Conservation (phyloP, 1,140 invertebrate species). For the Venustaconcha ellipsiformis region DNA sequence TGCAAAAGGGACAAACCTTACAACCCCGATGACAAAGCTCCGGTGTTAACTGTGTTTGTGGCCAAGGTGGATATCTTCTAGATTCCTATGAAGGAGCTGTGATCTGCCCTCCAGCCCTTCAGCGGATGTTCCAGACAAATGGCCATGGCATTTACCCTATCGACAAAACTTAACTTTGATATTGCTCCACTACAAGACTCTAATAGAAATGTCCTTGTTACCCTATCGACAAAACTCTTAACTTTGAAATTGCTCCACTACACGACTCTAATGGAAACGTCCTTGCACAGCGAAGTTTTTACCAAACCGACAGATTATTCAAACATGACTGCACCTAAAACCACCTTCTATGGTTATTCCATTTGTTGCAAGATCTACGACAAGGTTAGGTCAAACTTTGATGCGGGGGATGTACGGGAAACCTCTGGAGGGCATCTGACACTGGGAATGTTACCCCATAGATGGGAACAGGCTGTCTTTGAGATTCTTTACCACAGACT, state of each 20-base stretch:
- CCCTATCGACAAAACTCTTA: neutral
- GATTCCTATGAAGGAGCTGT: neutral
- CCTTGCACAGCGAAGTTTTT: neutral
- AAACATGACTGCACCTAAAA: neutral
- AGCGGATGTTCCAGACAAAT: neutral
- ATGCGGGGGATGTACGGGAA: neutral
- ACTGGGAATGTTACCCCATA: too few species aligned
- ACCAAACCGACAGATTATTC: neutral
- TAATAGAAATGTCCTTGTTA: neutral
- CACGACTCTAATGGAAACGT: neutral
- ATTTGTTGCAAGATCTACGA: neutral
- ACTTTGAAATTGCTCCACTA: neutral
- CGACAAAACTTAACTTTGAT: neutral
- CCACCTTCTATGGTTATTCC: neutral
- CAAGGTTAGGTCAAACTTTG: slow-evolving; percentile 8
- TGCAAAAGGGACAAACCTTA: too few species aligned
- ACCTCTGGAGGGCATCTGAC: neutral
- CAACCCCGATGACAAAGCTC: too few species aligned
- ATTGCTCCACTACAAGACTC: neutral
- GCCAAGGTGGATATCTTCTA: neutral
- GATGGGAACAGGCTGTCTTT: too few species aligned
- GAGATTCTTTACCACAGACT: too few species aligned
- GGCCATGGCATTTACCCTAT: slow-evolving; percentile 5
- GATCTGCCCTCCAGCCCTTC: neutral
- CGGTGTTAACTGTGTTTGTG: neutral